These are phyloP conservation scores for Pachycephala philippinensis DNA, from an alignment of 2,113 vertebrate species.

Conservation along the genomic window DNA sequence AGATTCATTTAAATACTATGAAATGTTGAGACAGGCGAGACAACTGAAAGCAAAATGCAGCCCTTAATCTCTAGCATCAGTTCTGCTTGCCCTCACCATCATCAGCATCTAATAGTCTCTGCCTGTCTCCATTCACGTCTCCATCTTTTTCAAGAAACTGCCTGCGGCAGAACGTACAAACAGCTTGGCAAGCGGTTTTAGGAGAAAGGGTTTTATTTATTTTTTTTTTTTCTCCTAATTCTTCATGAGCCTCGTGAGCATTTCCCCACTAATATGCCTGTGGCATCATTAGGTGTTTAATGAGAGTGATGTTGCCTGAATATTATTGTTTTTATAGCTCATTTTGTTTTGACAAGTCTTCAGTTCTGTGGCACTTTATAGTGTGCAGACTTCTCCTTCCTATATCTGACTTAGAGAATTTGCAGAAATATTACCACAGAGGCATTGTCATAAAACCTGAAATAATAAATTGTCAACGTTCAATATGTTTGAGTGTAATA, in stretches of 20 bases:
- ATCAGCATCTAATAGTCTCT: conserved; percentile 3
- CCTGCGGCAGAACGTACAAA: conserved; percentile 41
- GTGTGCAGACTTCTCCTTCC: neutral
- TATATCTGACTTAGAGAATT: neutral
- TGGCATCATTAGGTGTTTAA: conserved; percentile 65
- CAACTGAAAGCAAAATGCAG: conserved; percentile 28
- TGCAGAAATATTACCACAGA: neutral
- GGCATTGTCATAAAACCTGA: conserved; percentile 2
- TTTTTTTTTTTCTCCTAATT: conserved; percentile 5
- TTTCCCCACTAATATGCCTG: conserved; percentile 33
- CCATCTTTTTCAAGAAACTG: conserved; percentile 37
- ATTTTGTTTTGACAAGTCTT: conserved; percentile 47
- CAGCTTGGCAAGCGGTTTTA: conserved; percentile 11
- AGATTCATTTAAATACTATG: conserved; percentile 15
- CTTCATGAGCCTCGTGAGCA: conserved; percentile 14
- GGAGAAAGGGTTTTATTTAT: neutral
- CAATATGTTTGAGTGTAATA: neutral
- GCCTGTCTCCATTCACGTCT: conserved; percentile 23
- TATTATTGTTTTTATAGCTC: conserved; percentile 32
- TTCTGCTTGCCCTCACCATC: conserved; percentile 20
- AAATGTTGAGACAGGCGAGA: conserved; percentile 7
- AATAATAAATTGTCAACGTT: conserved; percentile 10
- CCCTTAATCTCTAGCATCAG: conserved; percentile 19
- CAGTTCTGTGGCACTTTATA: neutral
- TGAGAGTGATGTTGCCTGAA: conserved; percentile 36